These are phyloP conservation scores for Passer domesticus DNA, from an alignment of 2,113 vertebrate genomes.

Conservation along the genomic window DNA sequence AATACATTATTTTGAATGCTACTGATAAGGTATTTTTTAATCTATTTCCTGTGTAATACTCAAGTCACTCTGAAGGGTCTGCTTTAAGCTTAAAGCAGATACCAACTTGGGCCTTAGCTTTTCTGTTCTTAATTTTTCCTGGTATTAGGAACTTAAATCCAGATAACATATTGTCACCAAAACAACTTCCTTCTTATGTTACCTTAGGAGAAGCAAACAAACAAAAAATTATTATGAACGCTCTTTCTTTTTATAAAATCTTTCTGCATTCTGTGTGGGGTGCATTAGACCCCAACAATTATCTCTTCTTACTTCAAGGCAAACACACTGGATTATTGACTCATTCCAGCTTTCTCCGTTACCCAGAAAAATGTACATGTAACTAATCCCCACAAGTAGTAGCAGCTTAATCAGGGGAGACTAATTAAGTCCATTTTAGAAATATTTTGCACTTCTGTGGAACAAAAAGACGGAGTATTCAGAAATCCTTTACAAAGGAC, in stretches of 20 bases:
- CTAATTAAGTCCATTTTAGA: not conserved
- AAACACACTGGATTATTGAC: not conserved
- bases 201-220: not conserved
- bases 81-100: not conserved
- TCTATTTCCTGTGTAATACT: not conserved
- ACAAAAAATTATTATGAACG: not conserved
- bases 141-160: not conserved
- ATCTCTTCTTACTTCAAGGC: not conserved
- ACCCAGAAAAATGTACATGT: not conserved
- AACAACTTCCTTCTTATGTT: not conserved
- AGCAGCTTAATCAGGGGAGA: not conserved
- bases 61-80: not conserved
- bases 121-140: not conserved
- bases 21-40: not conserved
- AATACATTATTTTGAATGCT: not conserved
- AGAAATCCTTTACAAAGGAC: not conserved
- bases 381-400: not conserved
- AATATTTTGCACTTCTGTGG: not conserved
- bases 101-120: not conserved
- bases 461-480: not conserved
- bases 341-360: not conserved
- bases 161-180: not conserved
- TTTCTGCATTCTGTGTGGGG: not conserved
- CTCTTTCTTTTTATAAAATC: not conserved
- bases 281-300: not conserved